Percentiles rank a stretch among this genome's conserved stretches.
These are phyloP conservation scores for Drosophila suboccidentalis DNA, from an alignment of 2,888 invertebrate species.

Conservation along the genomic window DNA sequence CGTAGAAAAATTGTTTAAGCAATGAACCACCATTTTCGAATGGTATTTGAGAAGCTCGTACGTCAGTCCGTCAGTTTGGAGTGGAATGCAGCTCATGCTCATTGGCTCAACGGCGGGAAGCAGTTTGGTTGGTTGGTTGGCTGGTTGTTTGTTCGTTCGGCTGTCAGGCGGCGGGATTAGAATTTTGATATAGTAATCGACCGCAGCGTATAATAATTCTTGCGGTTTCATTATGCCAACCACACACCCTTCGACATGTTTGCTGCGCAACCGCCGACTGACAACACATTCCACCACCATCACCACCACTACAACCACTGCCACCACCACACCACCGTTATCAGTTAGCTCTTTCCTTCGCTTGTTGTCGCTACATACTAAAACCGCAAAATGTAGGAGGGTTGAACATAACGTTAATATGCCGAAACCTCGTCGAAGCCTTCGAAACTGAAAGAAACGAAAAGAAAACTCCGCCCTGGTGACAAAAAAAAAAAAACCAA, in stretches of 20 bases:
- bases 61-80: background rate
- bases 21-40: conserved; percentile 42
- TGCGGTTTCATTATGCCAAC: conserved; percentile 82
- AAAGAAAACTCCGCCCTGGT: conserved; percentile 71
- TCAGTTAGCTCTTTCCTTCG: conserved; percentile 14
- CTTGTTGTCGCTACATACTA: conserved; percentile 34
- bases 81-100: conserved; percentile 37
- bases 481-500: conserved; percentile 28
- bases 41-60: background rate
- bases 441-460: conserved; percentile 24
- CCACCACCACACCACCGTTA: conserved; percentile 3
- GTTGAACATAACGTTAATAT: conserved; percentile 63
- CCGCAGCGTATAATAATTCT: conserved; percentile 82
- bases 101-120: conserved; percentile 54
- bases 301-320: conserved; percentile 15
- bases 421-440: conserved; percentile 17
- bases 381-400: conserved; percentile 76
- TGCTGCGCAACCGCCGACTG: conserved; percentile 67
- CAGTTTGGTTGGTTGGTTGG: conserved; percentile 75
- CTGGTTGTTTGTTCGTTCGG: conserved; percentile 43
- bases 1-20: background rate
- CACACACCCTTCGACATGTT: conserved; percentile 69
- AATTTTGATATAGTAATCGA: conserved; percentile 78
- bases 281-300: conserved; percentile 51
- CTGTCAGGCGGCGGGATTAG: conserved; percentile 58